phyloP scores from a whole-genome alignment of 2,888 invertebrate genomes.

The Electrophaes corylata region DNA sequence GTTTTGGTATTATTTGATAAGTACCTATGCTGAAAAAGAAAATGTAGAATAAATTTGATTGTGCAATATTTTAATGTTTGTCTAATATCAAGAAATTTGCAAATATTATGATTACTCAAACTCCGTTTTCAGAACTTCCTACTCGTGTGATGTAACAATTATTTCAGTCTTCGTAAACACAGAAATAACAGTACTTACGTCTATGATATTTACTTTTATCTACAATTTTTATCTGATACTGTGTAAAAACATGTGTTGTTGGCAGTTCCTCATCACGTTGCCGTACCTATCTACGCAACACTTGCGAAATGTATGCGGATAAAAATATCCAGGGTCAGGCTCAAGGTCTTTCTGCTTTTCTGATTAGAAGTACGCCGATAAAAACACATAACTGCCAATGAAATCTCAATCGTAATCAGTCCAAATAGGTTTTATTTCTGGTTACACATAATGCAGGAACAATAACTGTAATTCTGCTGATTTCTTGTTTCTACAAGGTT shows the following conservation, averaged over 20 bases:
- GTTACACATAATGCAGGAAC: constrained; percentile 56
- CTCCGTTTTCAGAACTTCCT: constrained; percentile 1
- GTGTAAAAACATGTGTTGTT: constrained; percentile 49
- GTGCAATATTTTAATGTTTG: not conserved
- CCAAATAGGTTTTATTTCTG: constrained; percentile 55
- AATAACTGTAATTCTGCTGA: constrained; percentile 75
- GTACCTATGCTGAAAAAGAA: too few species aligned
- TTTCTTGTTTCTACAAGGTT: constrained; percentile 74
- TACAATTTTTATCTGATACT: constrained; percentile 52
- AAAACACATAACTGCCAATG: constrained; percentile 48
- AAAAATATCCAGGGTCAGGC: constrained; percentile 82
- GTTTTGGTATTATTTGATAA: not conserved
- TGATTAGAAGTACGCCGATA: constrained; percentile 77
- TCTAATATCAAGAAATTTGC: not conserved
- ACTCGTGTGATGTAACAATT: constrained; percentile 16
- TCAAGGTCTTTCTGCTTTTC: constrained; percentile 79
- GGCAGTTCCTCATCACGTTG: constrained; percentile 62
- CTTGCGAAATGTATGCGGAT: constrained; percentile 79
- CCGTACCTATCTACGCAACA: constrained; percentile 62
- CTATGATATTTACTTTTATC: constrained; percentile 43
- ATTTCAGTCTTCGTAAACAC: constrained; percentile 24
- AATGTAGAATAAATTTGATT: not conserved
- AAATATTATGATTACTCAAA: constrained; percentile 1
- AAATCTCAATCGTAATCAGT: constrained; percentile 54
- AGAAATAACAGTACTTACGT: constrained; percentile 32